Evolutionary conservation across 53 echinoderm and acorn worm species (phyloP), one percentile per base, ranked within the genome.

Genomic region (Luidia sarsii): DNA sequence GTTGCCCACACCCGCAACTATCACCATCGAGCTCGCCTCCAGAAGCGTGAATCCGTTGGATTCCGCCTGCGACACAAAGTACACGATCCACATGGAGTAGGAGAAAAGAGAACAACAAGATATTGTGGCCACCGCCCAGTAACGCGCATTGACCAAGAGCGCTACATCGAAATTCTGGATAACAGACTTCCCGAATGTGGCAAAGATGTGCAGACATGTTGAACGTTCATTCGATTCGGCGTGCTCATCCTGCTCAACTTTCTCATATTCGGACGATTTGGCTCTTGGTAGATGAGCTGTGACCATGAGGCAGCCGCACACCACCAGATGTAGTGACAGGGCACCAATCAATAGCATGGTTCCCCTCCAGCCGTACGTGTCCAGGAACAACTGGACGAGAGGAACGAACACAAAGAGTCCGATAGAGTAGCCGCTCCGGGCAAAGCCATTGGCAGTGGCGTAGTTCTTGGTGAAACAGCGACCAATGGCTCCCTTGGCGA

Each of bases 301-400:
- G 29, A 29, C 53, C 52, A 71, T 52, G 54, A 71, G 71, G 54
- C 53, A 52, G 36, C 71, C 71, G 21, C 71, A 71, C n/a, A 23
- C 55, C 22, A 36, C 38, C 34, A 35, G 15, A 55, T 71, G 71
- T 9, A 54, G 30, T 16, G 54, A 50, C 20, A 54, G 33, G 7
- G 22, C 53, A 37, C 71, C 71, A 8, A 71, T 21, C 0, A 71
- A 54, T 21, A 71, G 27, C 71, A 37, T 36, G 2, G 55, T 71
- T 36, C 71, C 71, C 37, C 54, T 71, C 71, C 71, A 71, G 8
- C 71, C 71, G 54, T 71, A 71, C 0, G 71, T 70, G 50, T 70
- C 31, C 27, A 70, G 70, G 51, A 70, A 70, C 2, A 70, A 20
- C 31, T 70, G 70, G 22, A 34, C 31, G 4, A 70, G 34, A 30